Evolutionary conservation across 1,140 invertebrate species (phyloP), one percentile per base, ranked within the genome.

Genomic region (Tetramorium simillimum): DNA sequence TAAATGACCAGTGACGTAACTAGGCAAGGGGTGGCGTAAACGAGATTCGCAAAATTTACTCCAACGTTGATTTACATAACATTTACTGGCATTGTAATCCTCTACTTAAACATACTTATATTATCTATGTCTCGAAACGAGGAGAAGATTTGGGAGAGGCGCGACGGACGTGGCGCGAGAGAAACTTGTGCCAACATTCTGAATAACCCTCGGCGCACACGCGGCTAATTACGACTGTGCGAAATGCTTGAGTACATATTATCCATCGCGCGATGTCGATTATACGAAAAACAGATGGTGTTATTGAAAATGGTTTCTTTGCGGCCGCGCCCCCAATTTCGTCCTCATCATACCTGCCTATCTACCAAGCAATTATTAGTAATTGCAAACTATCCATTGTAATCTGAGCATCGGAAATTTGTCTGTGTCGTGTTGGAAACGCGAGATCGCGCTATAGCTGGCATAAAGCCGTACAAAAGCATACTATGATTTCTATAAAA

Each of bases 1-100:
- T 73, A 84, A 60, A 84, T 60, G 80, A 24, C 40, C 53, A 56
- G 51, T 70, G 51, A 43, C 24, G 67, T 49, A 40, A 73, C 53
- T 73, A 73, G 14, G 18, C 24, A 60, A 24, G 10, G 40, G 33
- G 28, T n/a, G 7, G n/a, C 18, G 3, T 4, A 18, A 49, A 14
- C 6, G 16, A 21, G 24, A 49, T 49, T 60, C 40, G 16, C n/a
- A 43, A 60, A 84, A 73, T 60, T 73, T 60, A 60, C 37, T 33
- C 3, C n/a, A 58, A 46, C 12, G 2, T 72, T 49, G 28, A 28
- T 49, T 56, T 46, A 43, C 21, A 4, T 73, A 46, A 49, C 14
- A 49, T 84, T 84, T 12, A 24, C 6, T 21, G 7, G 14, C 58
- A 10, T 16, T 16, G 28, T 9, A 37, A 9, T 4, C 21, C n/a